Evolutionary conservation across 2,888 invertebrate genomes (phyloP), one percentile per base, ranked within the genome.

Genomic region (Gerosis bhagava): DNA sequence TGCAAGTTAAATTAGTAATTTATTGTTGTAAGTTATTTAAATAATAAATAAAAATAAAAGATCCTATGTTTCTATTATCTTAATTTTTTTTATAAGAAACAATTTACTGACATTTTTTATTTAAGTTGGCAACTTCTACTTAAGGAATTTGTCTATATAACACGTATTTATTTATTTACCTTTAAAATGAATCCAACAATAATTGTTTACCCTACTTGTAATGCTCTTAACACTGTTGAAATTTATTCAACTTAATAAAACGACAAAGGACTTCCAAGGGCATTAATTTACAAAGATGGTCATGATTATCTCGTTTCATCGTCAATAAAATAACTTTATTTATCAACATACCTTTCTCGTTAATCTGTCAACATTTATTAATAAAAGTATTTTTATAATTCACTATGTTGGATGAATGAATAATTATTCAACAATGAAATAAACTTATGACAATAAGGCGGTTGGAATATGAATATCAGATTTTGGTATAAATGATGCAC

Each of bases 221-320:
- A 43, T 5, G 7, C 12, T 25, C 12, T 17, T 11, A 24, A 22
- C 22, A 16, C 6, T 1, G 22, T 29, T 24, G 12, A 24, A 43
- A n/a, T n/a, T 43, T 34, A 32, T 34, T 43, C 12, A 42, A 34
- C n/a, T 43, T 17, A 26, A 34, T 26, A 29, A 40, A 28, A 29
- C 13, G 19, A 19, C 42, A 34, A 24, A 17, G 5, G 10, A 29
- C 28, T 5, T 1, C 10, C 10, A n/a, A 24, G 25, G 19, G 25
- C 22, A 34, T 42, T 34, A 31, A 31, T 41, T 32, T 34, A 19
- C 42, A 11, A 24, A 26, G 17, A 19, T 42, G 42, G 42, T 8
- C 16, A 42, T 24, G 42, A 42, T 42, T 34, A 42, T 42, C 25
- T 42, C 25, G 12, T 42, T 34, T 19, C 25, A 25, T 34, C 42